Percentiles rank a stretch among this genome's conserved stretches.
Evolutionary conservation across 1,140 invertebrate species (phyloP).

Genomic region (Aphelinus certus): DNA sequence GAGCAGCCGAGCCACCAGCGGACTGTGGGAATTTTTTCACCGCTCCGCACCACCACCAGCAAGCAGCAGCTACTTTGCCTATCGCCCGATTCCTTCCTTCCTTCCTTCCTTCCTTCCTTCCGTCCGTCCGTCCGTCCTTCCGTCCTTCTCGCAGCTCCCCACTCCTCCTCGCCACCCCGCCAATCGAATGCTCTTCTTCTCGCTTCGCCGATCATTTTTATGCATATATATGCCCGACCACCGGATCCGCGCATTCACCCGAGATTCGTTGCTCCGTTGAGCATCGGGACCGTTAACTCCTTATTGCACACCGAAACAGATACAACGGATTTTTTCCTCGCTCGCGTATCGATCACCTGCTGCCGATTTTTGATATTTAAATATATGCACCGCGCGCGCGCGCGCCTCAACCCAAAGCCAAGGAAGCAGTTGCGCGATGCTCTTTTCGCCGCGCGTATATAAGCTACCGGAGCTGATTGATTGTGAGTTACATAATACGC

Average conservation of each 20-base stretch:
- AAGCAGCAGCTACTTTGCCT: conserved; percentile 53
- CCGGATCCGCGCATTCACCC: no score
- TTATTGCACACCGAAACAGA: neutral
- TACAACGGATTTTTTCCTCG: conserved; percentile 9
- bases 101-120: neutral
- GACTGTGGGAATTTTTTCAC: conserved; percentile 50
- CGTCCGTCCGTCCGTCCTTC: neutral
- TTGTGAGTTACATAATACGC: neutral
- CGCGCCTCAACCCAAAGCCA: neutral
- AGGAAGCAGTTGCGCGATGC: neutral
- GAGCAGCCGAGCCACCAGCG: conserved; percentile 49
- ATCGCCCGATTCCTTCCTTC: conserved; percentile 38
- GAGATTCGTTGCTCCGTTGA: no score
- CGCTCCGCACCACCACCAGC: neutral
- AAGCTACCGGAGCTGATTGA: conserved; percentile 21
- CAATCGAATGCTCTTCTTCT: neutral
- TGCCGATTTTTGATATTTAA: conserved; percentile 20
- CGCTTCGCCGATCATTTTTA: conserved; percentile 17
- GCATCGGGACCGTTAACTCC: conserved; percentile 7
- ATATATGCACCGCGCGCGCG: conserved; percentile 15
- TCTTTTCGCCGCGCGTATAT: neutral
- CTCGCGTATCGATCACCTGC: conserved; percentile 18
- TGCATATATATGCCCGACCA: neutral
- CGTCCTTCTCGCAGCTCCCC: neutral
- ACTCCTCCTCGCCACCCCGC: no score